Conservation (phyloP, 2,888 invertebrate genomes). For the Volucella bombylans region DNA sequence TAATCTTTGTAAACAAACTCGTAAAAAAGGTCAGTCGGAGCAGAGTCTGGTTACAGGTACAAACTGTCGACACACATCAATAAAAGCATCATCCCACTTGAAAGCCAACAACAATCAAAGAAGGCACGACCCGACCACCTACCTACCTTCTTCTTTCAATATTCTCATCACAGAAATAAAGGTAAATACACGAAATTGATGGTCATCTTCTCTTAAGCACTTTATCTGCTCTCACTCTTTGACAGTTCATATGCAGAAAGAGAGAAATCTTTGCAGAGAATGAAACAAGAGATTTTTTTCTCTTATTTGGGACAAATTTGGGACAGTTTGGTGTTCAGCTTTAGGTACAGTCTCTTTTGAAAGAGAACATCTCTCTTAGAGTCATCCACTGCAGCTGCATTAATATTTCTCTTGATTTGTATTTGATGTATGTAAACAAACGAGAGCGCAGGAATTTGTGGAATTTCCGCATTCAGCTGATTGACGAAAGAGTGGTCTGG, state of each 20-base stretch:
- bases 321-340: too few relatives aligned
- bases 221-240: too few relatives aligned
- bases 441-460: conserved; percentile 48
- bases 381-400: too few relatives aligned
- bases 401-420: neutral
- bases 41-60: conserved; percentile 33
- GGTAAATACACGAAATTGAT: neutral
- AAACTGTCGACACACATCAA: conserved; percentile 37
- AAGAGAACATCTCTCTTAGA: neutral
- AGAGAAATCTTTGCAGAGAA: too few relatives aligned
- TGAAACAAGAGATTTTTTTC: too few relatives aligned
- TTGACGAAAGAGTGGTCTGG: conserved; percentile 1
- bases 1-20: conserved; percentile 57
- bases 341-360: neutral
- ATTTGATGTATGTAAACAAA: conserved; percentile 46
- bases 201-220: neutral
- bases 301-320: too few relatives aligned
- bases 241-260: too few relatives aligned
- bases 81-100: conserved; percentile 51
- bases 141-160: conserved; percentile 11
- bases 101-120: conserved; percentile 6
- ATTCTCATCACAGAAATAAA: neutral
- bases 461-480: conserved; percentile 38
- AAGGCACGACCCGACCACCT: conserved; percentile 29
- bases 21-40: conserved; percentile 55